Percentiles rank a stretch among this genome's conserved stretches.
Conservation (phyloP, 2,797 vertebrate genomes). For the Betta splendens region DNA sequence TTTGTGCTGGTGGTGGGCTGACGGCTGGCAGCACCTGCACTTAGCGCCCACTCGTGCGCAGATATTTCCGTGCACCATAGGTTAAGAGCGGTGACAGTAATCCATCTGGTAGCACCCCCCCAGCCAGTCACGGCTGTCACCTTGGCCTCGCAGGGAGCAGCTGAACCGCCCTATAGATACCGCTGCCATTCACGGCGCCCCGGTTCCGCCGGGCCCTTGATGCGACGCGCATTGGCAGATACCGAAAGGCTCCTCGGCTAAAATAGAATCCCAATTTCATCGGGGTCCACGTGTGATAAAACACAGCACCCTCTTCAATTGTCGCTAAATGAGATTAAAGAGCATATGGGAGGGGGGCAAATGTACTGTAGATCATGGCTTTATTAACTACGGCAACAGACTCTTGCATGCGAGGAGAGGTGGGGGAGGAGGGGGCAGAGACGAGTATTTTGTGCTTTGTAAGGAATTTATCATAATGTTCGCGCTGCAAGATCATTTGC, state of each 20-base stretch:
- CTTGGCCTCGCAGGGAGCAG: slow-evolving; percentile 49
- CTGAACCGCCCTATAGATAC: slow-evolving; percentile 54
- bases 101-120: slow-evolving; percentile 60
- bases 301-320: slow-evolving; percentile 57
- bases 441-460: slow-evolving; percentile 66
- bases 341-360: slow-evolving; percentile 32
- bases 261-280: slow-evolving; percentile 71
- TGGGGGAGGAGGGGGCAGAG: slow-evolving; percentile 7
- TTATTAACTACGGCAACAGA: slow-evolving; percentile 70
- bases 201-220: slow-evolving; percentile 50
- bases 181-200: slow-evolving; percentile 34
- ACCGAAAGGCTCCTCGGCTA: slow-evolving; percentile 52
- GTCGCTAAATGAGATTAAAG: slow-evolving; percentile 67
- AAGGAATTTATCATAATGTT: slow-evolving; percentile 79
- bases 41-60: slow-evolving; percentile 49
- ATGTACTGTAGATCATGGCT: slow-evolving; percentile 63
- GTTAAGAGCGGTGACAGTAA: slow-evolving; percentile 65
- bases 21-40: slow-evolving; percentile 62
- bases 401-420: slow-evolving; percentile 52
- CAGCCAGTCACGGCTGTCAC: slow-evolving; percentile 68
- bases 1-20: slow-evolving; percentile 44
- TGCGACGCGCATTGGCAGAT: slow-evolving; percentile 58
- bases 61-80: slow-evolving; percentile 27
- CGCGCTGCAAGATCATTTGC: slow-evolving; percentile 73
- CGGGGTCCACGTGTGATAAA: slow-evolving; percentile 60